Conservation (phyloP, 2,797 vertebrate species). For the Coregonus sp. region DNA sequence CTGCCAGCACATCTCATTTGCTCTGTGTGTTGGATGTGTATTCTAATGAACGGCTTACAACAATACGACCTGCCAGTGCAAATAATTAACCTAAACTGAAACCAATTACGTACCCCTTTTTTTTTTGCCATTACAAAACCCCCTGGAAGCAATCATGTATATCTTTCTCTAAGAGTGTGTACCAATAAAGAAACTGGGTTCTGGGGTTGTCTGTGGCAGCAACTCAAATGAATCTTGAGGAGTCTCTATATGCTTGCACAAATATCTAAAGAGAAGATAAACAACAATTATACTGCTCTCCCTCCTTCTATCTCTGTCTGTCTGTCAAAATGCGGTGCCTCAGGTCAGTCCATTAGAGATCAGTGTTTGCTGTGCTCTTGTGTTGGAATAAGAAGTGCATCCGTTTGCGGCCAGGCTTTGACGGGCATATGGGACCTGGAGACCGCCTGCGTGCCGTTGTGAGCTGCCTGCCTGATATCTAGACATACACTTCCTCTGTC, state of each 20-base stretch:
- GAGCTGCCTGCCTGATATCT: slow-evolving; percentile 69
- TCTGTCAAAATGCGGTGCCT: slow-evolving; percentile 72
- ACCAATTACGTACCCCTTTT: slow-evolving; percentile 78
- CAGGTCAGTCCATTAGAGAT: slow-evolving; percentile 80
- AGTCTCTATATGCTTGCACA: slow-evolving; percentile 70
- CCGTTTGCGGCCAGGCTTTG: slow-evolving; percentile 75
- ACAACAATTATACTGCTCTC: slow-evolving; percentile 73
- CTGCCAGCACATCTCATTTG: slow-evolving; percentile 77
- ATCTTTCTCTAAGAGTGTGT: slow-evolving; percentile 66
- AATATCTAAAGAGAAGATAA: slow-evolving; percentile 74
- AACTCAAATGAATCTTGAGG: slow-evolving; percentile 74
- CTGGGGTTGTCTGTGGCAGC: slow-evolving; percentile 33
- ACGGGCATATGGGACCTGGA: slow-evolving; percentile 85
- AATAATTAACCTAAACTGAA: slow-evolving; percentile 84
- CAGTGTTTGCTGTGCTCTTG: slow-evolving; percentile 73
- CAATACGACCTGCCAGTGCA: slow-evolving; percentile 80
- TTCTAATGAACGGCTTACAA: slow-evolving; percentile 83
- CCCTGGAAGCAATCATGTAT: slow-evolving; percentile 73
- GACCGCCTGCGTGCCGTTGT: slow-evolving; percentile 57
- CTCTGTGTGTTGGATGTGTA: slow-evolving; percentile 78
- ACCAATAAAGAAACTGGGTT: slow-evolving; percentile 71
- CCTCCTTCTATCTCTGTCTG: slow-evolving; percentile 28
- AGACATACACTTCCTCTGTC: slow-evolving; percentile 84
- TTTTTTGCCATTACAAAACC: slow-evolving; percentile 66
- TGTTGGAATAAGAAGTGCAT: slow-evolving; percentile 77